Evolutionary conservation across 2,888 invertebrate genomes (phyloP).

Genomic region (Xanthorhoe designata): DNA sequence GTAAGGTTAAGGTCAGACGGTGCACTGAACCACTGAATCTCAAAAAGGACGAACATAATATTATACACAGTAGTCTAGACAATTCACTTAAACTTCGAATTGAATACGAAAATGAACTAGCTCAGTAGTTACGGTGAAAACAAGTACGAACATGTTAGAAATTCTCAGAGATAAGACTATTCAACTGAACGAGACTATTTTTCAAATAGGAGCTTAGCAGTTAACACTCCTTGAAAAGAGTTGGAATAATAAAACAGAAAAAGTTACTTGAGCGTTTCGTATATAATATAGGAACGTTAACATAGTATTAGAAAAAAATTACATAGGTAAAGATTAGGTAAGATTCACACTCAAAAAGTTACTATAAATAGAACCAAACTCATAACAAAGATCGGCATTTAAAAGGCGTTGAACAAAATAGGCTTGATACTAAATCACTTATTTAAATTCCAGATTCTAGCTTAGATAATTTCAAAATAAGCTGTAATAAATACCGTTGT

Average conservation of each 20-base stretch:
- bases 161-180: conserved; percentile 1
- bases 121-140: conserved; percentile 26
- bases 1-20: conserved; percentile 59
- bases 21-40: conserved; percentile 62
- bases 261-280: too few species aligned
- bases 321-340: too few species aligned
- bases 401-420: too few species aligned
- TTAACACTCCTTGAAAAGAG: neutral
- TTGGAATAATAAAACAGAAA: neutral
- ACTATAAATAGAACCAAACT: too few species aligned
- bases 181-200: neutral
- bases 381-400: too few species aligned
- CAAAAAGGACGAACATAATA: conserved; percentile 52
- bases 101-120: conserved; percentile 40
- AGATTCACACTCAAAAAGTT: too few species aligned
- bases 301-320: too few species aligned
- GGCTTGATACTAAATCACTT: too few species aligned
- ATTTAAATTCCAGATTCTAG: neutral
- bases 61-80: conserved; percentile 58
- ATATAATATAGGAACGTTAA: too few species aligned
- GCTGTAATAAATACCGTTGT: conserved; percentile 46
- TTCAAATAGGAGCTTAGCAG: neutral
- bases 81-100: conserved; percentile 49
- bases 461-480: conserved; percentile 9
- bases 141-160: neutral